A percentile compares a stretch with the other conserved stretches of the same genome.
phyloP scores from a whole-genome alignment of 2,888 invertebrate species.

The Frankliniella fusca region DNA sequence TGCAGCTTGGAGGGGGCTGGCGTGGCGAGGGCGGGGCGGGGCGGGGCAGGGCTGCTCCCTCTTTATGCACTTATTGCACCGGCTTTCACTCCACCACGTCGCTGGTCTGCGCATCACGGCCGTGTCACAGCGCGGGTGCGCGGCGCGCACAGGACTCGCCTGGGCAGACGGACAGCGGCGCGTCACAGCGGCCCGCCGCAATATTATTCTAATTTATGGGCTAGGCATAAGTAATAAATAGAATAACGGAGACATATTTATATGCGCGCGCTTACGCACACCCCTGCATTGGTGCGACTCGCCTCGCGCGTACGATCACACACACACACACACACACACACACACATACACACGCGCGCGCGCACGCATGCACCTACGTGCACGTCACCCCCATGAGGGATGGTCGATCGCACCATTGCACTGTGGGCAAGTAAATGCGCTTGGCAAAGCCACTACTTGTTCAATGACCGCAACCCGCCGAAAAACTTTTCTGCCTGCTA shows the following conservation, averaged over 20 bases:
- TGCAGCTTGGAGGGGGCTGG: no score
- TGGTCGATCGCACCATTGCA: slow-evolving; percentile 8
- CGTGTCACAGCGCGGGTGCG: background rate
- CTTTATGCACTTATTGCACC: background rate
- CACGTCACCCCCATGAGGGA: slow-evolving; percentile 1
- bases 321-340: background rate
- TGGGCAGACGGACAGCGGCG: slow-evolving; percentile 30
- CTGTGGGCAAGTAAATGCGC: background rate
- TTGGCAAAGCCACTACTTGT: background rate
- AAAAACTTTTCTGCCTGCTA: background rate
- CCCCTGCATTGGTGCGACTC: background rate
- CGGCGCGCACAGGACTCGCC: background rate
- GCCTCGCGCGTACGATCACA: no score
- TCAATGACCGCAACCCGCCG: background rate
- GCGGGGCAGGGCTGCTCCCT: background rate
- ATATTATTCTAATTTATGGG: slow-evolving; percentile 21
- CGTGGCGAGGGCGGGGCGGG: no score
- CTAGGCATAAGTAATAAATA: slow-evolving; percentile 26
- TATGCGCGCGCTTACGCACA: background rate
- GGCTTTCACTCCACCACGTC: background rate
- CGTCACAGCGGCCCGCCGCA: slow-evolving; percentile 29
- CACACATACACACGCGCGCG: background rate
- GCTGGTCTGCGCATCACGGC: background rate
- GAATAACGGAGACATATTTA: slow-evolving; percentile 9
- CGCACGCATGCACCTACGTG: background rate